Evolutionary conservation across 1,140 invertebrate species (phyloP).

Genomic region (Rhagoletis zephyria): DNA sequence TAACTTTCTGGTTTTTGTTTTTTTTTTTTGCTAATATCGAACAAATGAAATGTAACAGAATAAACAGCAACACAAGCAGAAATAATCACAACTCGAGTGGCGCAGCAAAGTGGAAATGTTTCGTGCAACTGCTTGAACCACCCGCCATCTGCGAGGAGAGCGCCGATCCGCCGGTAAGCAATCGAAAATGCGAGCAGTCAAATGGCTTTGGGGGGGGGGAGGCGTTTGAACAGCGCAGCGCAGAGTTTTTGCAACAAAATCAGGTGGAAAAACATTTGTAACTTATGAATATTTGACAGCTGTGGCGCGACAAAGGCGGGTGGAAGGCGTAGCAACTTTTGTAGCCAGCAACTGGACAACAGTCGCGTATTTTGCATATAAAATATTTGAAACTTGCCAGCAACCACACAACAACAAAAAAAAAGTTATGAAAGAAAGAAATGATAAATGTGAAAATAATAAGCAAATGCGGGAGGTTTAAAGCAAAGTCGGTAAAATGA

Average conservation of each 20-base stretch:
- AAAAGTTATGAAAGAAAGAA: no score
- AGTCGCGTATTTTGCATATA: not conserved
- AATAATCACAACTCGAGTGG: conserved; percentile 19
- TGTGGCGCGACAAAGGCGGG: not conserved
- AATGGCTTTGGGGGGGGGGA: not conserved
- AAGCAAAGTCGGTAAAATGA: no score
- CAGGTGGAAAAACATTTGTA: conserved; percentile 51
- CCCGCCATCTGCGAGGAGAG: no score
- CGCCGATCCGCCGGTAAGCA: not conserved
- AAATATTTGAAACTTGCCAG: no score
- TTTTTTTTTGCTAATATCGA: conserved; percentile 14
- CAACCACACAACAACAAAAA: no score
- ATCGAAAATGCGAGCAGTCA: not conserved
- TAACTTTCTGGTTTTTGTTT: not conserved
- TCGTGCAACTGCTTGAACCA: not conserved
- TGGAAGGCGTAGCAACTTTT: not conserved
- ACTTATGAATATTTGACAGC: conserved; percentile 40
- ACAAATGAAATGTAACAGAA: conserved; percentile 49
- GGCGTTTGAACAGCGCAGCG: not conserved
- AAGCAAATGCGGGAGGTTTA: no score
- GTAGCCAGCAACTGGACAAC: not conserved
- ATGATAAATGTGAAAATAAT: no score
- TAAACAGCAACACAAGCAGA: conserved; percentile 22
- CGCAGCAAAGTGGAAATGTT: conserved; percentile 15
- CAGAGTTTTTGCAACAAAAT: conserved; percentile 7